Evolutionary conservation across 2,888 invertebrate genomes (phyloP).

Genomic region (Iphiclides podalirius): DNA sequence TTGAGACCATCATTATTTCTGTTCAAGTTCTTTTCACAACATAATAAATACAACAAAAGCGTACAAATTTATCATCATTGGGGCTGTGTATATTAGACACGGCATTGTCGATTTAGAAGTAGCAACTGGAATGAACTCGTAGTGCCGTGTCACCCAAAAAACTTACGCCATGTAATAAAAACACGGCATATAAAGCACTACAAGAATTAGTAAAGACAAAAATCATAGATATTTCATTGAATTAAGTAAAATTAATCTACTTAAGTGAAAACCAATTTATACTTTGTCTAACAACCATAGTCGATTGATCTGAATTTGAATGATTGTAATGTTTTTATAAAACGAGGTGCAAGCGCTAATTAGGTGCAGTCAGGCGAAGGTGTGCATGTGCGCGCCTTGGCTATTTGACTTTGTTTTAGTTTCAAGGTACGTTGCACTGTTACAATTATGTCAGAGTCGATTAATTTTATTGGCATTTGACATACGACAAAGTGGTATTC

Average conservation of each 20-base stretch:
- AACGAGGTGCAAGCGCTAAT: conserved; percentile 9
- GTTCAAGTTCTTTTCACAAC: background rate
- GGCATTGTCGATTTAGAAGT: conserved; percentile 14
- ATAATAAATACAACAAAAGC: conserved; percentile 7
- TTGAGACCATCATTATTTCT: background rate
- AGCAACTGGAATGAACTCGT: conserved; percentile 11
- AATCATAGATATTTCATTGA: background rate
- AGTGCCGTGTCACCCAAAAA: conserved; percentile 2
- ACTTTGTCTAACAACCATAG: conserved; percentile 4
- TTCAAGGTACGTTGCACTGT: conserved; percentile 16
- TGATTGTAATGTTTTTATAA: conserved; percentile 18
- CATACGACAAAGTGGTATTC: background rate
- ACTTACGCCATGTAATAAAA: background rate
- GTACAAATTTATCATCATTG: conserved; percentile 24
- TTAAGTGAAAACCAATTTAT: conserved; percentile 6
- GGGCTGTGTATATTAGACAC: conserved; percentile 19
- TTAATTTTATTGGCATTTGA: conserved; percentile 10
- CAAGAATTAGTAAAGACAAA: background rate
- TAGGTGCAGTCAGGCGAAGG: conserved; percentile 15
- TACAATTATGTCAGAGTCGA: conserved; percentile 15
- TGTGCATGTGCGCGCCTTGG: conserved; percentile 3
- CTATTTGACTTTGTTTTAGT: conserved; percentile 12
- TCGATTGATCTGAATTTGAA: conserved; percentile 11
- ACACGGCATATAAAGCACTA: background rate
- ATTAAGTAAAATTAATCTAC: conserved; percentile 2